Evolutionary conservation across 2,797 vertebrate genomes (phyloP), one percentile per base, ranked within the genome.

Genomic region (Rhinella marina): DNA sequence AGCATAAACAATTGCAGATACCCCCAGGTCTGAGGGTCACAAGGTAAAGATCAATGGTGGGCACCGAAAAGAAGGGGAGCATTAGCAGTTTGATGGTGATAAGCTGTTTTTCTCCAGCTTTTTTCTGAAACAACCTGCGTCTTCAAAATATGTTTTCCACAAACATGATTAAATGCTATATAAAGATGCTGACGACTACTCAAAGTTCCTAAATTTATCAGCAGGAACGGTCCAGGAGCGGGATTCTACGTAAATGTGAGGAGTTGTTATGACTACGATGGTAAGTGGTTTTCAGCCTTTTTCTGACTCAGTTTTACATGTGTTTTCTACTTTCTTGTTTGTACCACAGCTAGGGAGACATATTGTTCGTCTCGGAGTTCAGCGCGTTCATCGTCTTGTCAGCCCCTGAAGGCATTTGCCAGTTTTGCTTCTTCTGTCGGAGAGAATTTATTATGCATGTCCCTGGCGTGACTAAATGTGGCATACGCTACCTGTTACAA

Each of bases 231-330:
- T 25, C 56, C 25, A 56, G 11, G 54, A 61, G 16, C 72, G 7
- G 66, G 41, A 32, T 50, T 73, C 50, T 62, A 52, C 66, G 64
- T 81, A 73, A 52, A 73, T 85, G 32, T 16, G 16, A 8, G 50
- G 19, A 59, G 87, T 88, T 88, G 87, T 84, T 83, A 88, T 88
- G 87, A 56, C 82, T 84, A 88, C 87, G 12, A 41, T 50, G 75
- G 23, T 61, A 88, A 88, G 70, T 73, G 62, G 61, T 80, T 80
- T 48, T 70, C 70, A 72, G 50, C 54, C 70, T 61, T 7, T 68
- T 56, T 86, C 85, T 80, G 59, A 66, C 72, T 76, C 72, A 25
- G 12, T 76, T 75, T 76, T 64, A 12, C 32, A 64, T 25, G 13
- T 66, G 23, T 27, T 78, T 86, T 62, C 16, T 23, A 59, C 54